A percentile compares a stretch with the other conserved stretches of the same genome.
phyloP scores from a whole-genome alignment of 2,113 vertebrate genomes.

The Dissostichus mawsoni region DNA sequence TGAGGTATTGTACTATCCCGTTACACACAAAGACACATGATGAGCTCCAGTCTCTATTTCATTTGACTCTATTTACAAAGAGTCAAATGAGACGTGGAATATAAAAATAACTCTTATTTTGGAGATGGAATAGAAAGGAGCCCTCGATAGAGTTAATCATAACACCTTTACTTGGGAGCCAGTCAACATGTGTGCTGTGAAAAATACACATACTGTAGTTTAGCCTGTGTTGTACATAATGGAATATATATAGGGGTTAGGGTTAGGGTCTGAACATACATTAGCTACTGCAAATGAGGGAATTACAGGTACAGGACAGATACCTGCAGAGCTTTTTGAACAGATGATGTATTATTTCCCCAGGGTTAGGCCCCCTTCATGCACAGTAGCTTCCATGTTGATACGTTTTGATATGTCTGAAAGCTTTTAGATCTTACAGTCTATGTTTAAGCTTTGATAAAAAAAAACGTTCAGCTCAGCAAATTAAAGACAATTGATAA shows the following conservation, averaged over 20 bases:
- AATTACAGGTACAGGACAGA: not conserved
- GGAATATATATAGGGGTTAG: not conserved
- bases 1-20: not conserved
- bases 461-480: not conserved
- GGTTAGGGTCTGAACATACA: no score
- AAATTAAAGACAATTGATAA: slow-evolving; percentile 17
- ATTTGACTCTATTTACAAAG: no score
- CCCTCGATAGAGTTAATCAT: not conserved
- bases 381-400: not conserved
- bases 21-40: not conserved
- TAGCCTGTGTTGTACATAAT: not conserved
- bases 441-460: slow-evolving; percentile 24
- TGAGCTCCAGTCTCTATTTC: not conserved
- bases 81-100: not conserved
- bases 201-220: not conserved
- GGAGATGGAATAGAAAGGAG: not conserved
- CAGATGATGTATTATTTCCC: slow-evolving; percentile 15
- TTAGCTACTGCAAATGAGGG: not conserved
- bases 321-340: not conserved
- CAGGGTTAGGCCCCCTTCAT: slow-evolving; percentile 4
- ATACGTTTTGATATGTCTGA: slow-evolving; percentile 15
- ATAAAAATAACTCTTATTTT: not conserved
- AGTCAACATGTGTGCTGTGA: slow-evolving; percentile 1
- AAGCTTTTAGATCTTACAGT: slow-evolving; percentile 1
- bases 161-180: not conserved